phyloP scores from a whole-genome alignment of 2,113 vertebrate genomes.

The Garra rufa region DNA sequence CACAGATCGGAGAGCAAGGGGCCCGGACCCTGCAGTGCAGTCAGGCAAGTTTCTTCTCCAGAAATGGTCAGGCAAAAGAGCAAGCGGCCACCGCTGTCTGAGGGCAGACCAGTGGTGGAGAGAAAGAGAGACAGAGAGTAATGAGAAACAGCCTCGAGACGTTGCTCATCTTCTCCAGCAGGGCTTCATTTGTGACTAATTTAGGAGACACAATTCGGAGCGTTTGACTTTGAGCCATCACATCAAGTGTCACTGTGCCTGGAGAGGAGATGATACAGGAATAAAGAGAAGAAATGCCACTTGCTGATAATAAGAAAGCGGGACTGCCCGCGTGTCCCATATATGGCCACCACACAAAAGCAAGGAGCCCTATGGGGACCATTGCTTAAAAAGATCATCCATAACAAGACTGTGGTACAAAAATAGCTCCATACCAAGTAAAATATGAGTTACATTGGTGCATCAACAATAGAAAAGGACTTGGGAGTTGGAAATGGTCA shows the following conservation, averaged over 20 bases:
- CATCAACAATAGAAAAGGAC: background rate
- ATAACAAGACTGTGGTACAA: background rate
- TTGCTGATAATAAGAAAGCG: constrained; percentile 26
- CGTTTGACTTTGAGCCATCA: constrained; percentile 51
- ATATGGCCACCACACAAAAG: constrained; percentile 19
- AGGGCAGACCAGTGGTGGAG: constrained; percentile 42
- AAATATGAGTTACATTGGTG: background rate
- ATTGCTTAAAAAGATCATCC: background rate
- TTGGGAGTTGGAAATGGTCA: background rate
- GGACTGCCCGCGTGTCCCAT: background rate
- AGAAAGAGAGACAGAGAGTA: constrained; percentile 48
- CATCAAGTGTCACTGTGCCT: constrained; percentile 44
- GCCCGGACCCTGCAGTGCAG: constrained; percentile 56
- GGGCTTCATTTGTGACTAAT: constrained; percentile 59
- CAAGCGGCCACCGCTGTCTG: constrained; percentile 50
- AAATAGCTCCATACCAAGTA: background rate
- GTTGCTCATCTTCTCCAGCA: constrained; percentile 56
- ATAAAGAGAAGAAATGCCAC: constrained; percentile 22
- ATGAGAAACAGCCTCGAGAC: constrained; percentile 60
- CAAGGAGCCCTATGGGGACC: background rate
- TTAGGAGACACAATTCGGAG: constrained; percentile 50
- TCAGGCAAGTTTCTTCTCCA: constrained; percentile 40
- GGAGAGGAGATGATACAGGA: constrained; percentile 33
- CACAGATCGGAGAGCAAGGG: constrained; percentile 54
- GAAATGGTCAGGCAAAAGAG: constrained; percentile 48